Evolutionary conservation across 1,140 invertebrate genomes (phyloP).

Genomic region (Pollicipes pollicipes): DNA sequence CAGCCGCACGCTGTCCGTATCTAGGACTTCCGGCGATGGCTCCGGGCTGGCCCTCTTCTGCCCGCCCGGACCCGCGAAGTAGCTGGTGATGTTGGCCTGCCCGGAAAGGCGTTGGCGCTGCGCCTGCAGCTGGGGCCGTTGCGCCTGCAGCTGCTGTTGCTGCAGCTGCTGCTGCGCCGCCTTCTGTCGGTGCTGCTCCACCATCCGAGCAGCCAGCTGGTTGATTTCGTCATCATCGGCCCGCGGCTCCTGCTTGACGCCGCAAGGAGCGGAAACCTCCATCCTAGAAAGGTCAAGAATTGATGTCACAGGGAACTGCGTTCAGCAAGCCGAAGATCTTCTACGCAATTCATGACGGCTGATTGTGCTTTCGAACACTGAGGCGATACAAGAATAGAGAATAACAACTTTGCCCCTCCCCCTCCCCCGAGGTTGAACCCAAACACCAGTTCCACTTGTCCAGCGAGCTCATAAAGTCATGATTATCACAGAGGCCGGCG

Average conservation of each 20-base stretch:
- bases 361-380: too few relatives aligned
- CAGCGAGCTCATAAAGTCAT: too few relatives aligned
- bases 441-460: too few relatives aligned
- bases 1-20: constrained; percentile 62
- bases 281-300: too few relatives aligned
- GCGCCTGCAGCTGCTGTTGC: constrained; percentile 21
- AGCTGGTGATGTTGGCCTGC: constrained; percentile 19
- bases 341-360: too few relatives aligned
- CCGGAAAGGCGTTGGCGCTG: constrained; percentile 12
- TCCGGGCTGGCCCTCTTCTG: constrained; percentile 10
- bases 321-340: too few relatives aligned
- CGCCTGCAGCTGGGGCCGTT: constrained; percentile 8
- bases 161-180: constrained; percentile 27
- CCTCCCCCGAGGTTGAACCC: too few relatives aligned
- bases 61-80: constrained; percentile 17
- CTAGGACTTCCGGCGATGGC: constrained; percentile 30
- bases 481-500: too few relatives aligned
- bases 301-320: too few relatives aligned
- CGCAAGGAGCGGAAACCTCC: constrained; percentile 21
- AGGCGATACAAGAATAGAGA: too few relatives aligned
- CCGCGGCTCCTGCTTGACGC: constrained; percentile 49
- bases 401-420: too few relatives aligned
- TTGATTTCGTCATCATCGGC: constrained; percentile 64
- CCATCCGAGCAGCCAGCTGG: constrained; percentile 64
- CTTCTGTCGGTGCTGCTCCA: constrained; percentile 63